A percentile compares a stretch with the other conserved stretches of the same genome.
These are phyloP conservation scores for Phortica variegata DNA, from an alignment of 1,140 invertebrate species.

Conservation along the genomic window DNA sequence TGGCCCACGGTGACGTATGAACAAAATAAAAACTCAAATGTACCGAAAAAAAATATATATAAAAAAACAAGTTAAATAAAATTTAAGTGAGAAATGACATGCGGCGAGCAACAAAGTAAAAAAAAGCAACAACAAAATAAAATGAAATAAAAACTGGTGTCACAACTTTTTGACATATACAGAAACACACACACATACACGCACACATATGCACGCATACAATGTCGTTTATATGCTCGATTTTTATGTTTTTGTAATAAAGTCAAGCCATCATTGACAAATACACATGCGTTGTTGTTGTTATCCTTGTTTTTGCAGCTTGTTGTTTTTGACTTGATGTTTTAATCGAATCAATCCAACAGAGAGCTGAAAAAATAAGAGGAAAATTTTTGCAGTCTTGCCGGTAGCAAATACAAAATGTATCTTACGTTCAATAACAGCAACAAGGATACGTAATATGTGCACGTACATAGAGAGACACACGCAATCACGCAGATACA, in stretches of 20 bases:
- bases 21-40: conserved; percentile 34
- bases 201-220: neutral
- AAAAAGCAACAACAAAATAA: conserved; percentile 26
- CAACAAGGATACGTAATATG: too few relatives aligned
- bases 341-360: conserved; percentile 49
- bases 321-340: conserved; percentile 38
- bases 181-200: conserved; percentile 6
- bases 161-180: conserved; percentile 33
- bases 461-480: too few relatives aligned
- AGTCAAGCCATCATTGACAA: conserved; percentile 14
- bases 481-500: too few relatives aligned
- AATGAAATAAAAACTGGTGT: conserved; percentile 48
- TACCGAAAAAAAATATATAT: conserved; percentile 2
- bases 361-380: conserved; percentile 24
- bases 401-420: too few relatives aligned
- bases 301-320: conserved; percentile 12
- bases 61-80: conserved; percentile 7
- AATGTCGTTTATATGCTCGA: conserved; percentile 11
- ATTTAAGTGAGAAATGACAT: conserved; percentile 17
- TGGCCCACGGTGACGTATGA: conserved; percentile 31
- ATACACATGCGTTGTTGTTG: conserved; percentile 6
- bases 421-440: too few relatives aligned
- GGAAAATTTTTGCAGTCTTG: conserved; percentile 39
- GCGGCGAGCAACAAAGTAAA: conserved; percentile 13
- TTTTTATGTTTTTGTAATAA: conserved; percentile 14